Evolutionary conservation across 2,888 invertebrate genomes (phyloP).

Genomic region (Hemaris fuciformis): DNA sequence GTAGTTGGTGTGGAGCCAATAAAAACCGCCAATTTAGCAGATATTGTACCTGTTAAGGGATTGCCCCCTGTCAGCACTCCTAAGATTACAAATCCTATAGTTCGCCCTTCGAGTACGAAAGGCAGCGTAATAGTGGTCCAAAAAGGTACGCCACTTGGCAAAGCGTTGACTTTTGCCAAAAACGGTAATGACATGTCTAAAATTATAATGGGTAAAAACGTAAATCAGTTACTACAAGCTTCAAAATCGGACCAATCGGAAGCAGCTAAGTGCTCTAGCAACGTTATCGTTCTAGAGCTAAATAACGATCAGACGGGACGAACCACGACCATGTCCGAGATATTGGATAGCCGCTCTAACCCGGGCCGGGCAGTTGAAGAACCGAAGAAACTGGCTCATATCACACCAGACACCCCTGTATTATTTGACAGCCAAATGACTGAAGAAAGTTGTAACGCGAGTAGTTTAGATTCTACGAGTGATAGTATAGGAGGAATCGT

Average conservation of each 20-base stretch:
- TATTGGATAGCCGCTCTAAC: slow-evolving; percentile 62
- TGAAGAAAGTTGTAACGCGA: slow-evolving; percentile 65
- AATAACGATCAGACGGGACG: slow-evolving; percentile 73
- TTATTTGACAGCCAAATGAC: slow-evolving; percentile 66
- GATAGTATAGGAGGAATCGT: slow-evolving; percentile 66
- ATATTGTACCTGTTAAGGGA: slow-evolving; percentile 72
- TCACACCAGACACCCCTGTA: slow-evolving; percentile 83
- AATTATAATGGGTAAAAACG: slow-evolving; percentile 78
- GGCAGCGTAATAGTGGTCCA: slow-evolving; percentile 83
- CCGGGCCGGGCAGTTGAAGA: slow-evolving; percentile 42
- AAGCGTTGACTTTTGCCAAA: slow-evolving; percentile 71
- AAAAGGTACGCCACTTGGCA: slow-evolving; percentile 78
- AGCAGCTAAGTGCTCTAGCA: slow-evolving; percentile 60
- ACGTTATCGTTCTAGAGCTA: slow-evolving; percentile 74
- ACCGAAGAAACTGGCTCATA: slow-evolving; percentile 46
- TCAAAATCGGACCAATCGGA: slow-evolving; percentile 64
- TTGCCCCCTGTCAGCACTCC: slow-evolving; percentile 61
- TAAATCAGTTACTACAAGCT: slow-evolving; percentile 70
- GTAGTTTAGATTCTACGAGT: slow-evolving; percentile 67
- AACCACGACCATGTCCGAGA: slow-evolving; percentile 73
- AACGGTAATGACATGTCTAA: slow-evolving; percentile 75
- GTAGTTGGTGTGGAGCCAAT: slow-evolving; percentile 52
- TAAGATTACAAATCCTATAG: slow-evolving; percentile 69
- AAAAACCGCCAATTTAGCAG: slow-evolving; percentile 74
- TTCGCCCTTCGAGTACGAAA: slow-evolving; percentile 72